Evolutionary conservation across 2,113 vertebrate species (phyloP), one percentile per base, ranked within the genome.

Genomic region (Regulus satrapa): DNA sequence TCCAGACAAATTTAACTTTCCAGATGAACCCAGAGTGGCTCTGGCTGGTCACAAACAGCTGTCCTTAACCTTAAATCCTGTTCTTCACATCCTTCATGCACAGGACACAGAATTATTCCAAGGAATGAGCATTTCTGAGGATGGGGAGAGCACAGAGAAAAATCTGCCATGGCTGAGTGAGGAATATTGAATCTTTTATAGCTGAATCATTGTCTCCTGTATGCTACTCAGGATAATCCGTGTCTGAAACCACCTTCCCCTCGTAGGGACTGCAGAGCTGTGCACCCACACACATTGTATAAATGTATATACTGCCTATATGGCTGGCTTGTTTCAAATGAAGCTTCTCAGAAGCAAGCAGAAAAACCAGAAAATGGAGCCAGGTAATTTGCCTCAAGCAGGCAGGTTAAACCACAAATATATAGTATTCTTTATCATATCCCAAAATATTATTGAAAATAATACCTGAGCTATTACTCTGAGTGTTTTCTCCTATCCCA

Each of bases 241-340:
- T 7, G 25, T 6, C 79, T 73, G 41, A 16, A 88, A 91, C 56
- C 54, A 31, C 28, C 56, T 76, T 43, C 40, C 20, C 8, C 17
- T 23, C 8, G 10, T 5, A 28, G 48, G 85, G 31, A 23, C 8
- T 63, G 54, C 43, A 67, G 62, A 88, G n/a, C 11, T 73, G 17
- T 9, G 36, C 13, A 24, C 46, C 69, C 18, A 45, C 38, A 3
- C 14, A 2, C 3, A 0, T 4, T 29, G 38, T 2, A 9, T 7
- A 36, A 43, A 72, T 11, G 9, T 9, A 18, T 41, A 4, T 1
- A 8, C 6, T 31, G 18, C 12, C 43, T 2, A 6, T 1, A 10
- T 3, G 4, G 26, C 24, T 15, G 29, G 4, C 31, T 84, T 52
- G 26, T 52, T 89, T 40, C 73, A 45, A 32, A 25, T 63, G 26